Base-by-base conservation (phyloP, 2,888 invertebrate species). In the Furcula furcula region DNA sequence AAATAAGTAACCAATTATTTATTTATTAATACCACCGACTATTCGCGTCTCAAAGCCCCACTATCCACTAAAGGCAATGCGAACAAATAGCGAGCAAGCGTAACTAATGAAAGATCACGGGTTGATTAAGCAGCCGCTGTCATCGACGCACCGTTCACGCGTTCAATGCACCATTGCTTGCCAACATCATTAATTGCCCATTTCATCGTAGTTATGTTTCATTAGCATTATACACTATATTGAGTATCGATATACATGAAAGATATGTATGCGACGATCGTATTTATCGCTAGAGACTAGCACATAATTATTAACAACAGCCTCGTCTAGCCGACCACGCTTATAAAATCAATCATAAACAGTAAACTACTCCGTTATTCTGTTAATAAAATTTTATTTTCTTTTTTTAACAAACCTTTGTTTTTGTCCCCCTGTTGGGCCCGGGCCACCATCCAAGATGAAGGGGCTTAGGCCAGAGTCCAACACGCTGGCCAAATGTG, bases 171-270 rank as follows among this genome's bases (percentile, higher is more conserved):
- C 53, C 60, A 60, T 64, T 64, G 53, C 61, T 62, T 69, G 75
- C 74, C 78, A 74, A 69, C 67, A 67, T 68, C 82, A 81, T 83
- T 82, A 83, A 85, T 84, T 79, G 82, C 56, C 70, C 77, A 65
- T 75, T 79, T 82, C 81, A 83, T 77, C 75, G 78, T 66, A 54
- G 68, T 73, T 71, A 74, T 77, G 71, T 73, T 76, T 79, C 76
- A 82, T 83, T 84, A 79, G 76, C 77, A 75, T 76, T 65, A 64
- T 49, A 67, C 70, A 75, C 68, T 77, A 65, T 69, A 72, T 65
- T 55, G 58, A 60, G 62, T 55, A 46, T 37, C 57, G 55, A 62
- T 61, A 55, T 54, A 56, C 30, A 36, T 29, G 36, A 41, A 28
- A 29, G 19, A 11, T 3, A n/a, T 7, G 20, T n/a, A 7, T 14